These are phyloP conservation scores for Oxyura jamaicensis DNA, from an alignment of 2,113 vertebrate genomes.

Conservation along the genomic window DNA sequence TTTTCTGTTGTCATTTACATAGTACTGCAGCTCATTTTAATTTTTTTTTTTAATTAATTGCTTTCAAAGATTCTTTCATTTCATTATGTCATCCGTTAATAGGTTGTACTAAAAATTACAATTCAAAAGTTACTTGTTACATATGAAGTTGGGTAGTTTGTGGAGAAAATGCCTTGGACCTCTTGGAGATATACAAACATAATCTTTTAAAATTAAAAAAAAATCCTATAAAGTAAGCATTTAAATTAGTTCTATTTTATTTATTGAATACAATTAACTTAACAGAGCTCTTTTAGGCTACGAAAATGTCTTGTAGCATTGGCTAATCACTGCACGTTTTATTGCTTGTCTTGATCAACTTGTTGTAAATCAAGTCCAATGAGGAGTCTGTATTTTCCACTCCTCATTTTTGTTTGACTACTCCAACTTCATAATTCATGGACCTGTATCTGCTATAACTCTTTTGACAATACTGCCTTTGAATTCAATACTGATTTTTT, in stretches of 20 bases:
- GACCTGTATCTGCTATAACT: neutral
- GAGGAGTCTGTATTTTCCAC: neutral
- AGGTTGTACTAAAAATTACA: neutral
- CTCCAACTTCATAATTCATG: neutral
- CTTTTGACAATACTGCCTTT: neutral
- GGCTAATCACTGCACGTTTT: neutral
- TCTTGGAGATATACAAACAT: neutral
- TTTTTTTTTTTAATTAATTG: neutral
- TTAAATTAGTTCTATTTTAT: neutral
- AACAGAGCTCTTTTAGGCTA: neutral
- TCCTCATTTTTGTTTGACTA: neutral
- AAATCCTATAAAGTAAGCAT: neutral
- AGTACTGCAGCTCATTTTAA: neutral
- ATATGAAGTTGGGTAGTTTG: neutral
- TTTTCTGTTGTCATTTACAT: neutral
- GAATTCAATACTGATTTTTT: neutral
- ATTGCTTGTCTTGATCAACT: neutral
- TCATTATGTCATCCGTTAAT: neutral
- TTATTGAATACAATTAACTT: neutral
- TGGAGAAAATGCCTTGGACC: neutral
- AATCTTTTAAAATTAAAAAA: neutral
- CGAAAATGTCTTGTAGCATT: neutral
- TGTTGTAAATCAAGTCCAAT: neutral
- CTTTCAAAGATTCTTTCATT: neutral
- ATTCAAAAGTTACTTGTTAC: neutral